A percentile compares a stretch with the other conserved stretches of the same genome.
Conservation (phyloP, 2,888 invertebrate species). For the Formica aserva region DNA sequence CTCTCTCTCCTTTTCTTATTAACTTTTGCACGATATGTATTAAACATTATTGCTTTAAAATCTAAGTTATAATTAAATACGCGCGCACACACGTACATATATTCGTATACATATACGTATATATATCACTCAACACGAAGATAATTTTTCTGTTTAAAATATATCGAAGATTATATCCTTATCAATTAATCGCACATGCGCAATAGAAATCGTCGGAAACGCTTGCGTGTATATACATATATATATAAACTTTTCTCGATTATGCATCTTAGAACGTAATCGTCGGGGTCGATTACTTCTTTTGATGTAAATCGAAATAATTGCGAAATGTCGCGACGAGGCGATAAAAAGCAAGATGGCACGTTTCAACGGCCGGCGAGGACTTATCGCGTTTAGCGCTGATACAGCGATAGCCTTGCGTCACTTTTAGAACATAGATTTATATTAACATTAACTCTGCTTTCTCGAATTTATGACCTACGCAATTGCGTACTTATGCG, state of each 20-base stretch:
- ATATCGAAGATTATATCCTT: background rate
- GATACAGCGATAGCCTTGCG: slow-evolving; percentile 65
- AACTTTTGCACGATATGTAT: background rate
- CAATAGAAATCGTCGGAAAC: background rate
- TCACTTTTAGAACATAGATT: slow-evolving; percentile 54
- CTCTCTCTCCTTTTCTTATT: background rate
- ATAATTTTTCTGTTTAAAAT: background rate
- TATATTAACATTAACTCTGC: slow-evolving; percentile 29
- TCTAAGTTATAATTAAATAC: background rate
- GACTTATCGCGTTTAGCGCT: slow-evolving; percentile 61
- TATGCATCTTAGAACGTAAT: slow-evolving; percentile 37
- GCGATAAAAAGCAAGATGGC: slow-evolving; percentile 62
- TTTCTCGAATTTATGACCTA: slow-evolving; percentile 58
- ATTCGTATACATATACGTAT: background rate
- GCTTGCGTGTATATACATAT: background rate
- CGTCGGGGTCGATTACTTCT: slow-evolving; percentile 42
- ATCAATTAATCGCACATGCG: background rate
- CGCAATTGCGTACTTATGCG: slow-evolving; percentile 59
- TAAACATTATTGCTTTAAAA: background rate
- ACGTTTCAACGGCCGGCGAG: slow-evolving; percentile 36
- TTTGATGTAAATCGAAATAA: slow-evolving; percentile 61
- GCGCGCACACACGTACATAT: background rate
- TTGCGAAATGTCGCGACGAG: slow-evolving; percentile 60
- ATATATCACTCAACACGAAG: background rate
- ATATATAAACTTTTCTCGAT: background rate